These are phyloP conservation scores for Agapornis canus DNA, from an alignment of 2,797 vertebrate species.

Conservation along the genomic window DNA sequence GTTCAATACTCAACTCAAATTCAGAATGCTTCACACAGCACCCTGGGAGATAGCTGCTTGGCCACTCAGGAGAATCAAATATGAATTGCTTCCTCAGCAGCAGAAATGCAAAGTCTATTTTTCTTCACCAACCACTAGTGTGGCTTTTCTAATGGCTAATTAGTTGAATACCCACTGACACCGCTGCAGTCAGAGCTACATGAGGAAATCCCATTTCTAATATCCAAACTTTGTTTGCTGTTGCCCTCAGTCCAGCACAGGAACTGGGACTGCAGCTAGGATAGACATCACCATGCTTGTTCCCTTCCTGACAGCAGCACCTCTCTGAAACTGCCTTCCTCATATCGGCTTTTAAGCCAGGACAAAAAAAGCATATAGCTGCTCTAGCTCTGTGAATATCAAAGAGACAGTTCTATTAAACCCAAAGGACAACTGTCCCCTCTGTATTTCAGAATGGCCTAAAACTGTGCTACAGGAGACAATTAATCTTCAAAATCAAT, in stretches of 20 bases:
- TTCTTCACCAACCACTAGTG: background rate
- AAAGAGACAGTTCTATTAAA: constrained; percentile 22
- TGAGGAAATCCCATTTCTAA: background rate
- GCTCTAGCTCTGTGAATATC: background rate
- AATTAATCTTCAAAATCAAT: constrained; percentile 64
- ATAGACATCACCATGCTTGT: accelerated
- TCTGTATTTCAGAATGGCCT: constrained; percentile 13
- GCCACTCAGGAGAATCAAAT: background rate
- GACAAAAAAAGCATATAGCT: background rate
- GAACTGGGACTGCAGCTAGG: background rate
- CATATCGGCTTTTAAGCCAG: background rate
- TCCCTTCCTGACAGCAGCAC: background rate
- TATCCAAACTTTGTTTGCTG: background rate
- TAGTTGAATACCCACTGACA: background rate
- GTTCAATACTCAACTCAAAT: background rate
- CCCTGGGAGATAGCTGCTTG: background rate
- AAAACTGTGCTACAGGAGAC: constrained; percentile 30
- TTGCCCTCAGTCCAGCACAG: background rate
- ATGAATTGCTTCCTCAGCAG: background rate
- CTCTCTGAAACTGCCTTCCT: background rate
- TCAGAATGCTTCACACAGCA: background rate
- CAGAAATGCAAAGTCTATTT: background rate
- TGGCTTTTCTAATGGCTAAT: background rate
- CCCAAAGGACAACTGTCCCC: constrained; percentile 15
- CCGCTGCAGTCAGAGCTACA: background rate